These are phyloP conservation scores for Chloroceryle amazona DNA, from an alignment of 2,797 vertebrate species.

Conservation along the genomic window DNA sequence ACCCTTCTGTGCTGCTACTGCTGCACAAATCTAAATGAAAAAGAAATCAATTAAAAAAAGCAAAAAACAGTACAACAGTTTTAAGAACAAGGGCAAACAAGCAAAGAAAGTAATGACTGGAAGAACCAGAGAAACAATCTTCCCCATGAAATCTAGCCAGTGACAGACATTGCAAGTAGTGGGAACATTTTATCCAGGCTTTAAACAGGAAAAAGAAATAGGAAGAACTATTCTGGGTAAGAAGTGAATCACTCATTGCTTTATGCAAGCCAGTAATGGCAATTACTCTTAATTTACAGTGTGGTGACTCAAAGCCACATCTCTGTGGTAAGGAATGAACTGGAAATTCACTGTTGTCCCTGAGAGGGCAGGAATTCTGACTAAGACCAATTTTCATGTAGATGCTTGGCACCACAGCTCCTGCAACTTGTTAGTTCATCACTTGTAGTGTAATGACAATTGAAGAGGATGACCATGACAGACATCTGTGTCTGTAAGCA, in stretches of 20 bases:
- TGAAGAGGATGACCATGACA: slow-evolving; percentile 36
- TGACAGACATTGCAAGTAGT: not conserved
- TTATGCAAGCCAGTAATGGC: not conserved
- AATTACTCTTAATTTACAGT: not conserved
- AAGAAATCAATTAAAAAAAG: not conserved
- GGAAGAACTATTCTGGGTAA: not conserved
- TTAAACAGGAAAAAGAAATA: not conserved
- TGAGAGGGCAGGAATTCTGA: slow-evolving; percentile 11
- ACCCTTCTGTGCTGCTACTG: not conserved
- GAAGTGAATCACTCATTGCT: not conserved
- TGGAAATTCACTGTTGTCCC: not conserved
- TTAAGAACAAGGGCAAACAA: not conserved
- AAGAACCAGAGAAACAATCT: not conserved
- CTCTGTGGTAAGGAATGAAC: not conserved
- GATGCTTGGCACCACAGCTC: not conserved
- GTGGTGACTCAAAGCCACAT: not conserved
- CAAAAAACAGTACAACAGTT: not conserved
- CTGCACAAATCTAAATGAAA: not conserved
- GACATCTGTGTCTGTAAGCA: slow-evolving; percentile 52
- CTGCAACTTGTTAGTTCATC: slow-evolving; percentile 26
- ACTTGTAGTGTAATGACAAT: not conserved
- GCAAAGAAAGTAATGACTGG: not conserved
- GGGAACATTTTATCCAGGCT: not conserved
- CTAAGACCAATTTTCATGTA: not conserved
- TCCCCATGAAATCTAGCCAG: not conserved